phyloP scores from a whole-genome alignment of 2,888 invertebrate genomes.

The Caenorhabditis plicata region DNA sequence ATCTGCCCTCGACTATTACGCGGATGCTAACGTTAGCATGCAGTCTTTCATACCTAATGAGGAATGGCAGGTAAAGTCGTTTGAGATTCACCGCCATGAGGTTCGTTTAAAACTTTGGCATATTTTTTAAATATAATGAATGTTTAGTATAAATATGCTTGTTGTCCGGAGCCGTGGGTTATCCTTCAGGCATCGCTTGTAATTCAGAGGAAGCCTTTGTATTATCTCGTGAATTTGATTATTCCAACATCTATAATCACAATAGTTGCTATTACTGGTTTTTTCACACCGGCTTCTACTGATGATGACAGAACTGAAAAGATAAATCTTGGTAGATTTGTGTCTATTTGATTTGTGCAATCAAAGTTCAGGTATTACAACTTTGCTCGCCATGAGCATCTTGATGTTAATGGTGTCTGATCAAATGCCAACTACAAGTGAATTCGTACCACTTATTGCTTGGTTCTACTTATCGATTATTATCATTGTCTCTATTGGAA shows the following conservation, averaged over 20 bases:
- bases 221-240: constrained; percentile 66
- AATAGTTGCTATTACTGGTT: constrained; percentile 67
- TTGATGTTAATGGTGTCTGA: constrained; percentile 69
- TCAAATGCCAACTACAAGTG: constrained; percentile 67
- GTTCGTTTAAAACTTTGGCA: constrained; percentile 23
- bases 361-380: constrained; percentile 49
- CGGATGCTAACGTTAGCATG: constrained; percentile 49
- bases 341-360: too few species aligned
- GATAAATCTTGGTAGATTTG: constrained; percentile 63
- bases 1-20: constrained; percentile 62
- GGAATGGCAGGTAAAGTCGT: constrained; percentile 63
- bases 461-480: constrained; percentile 64
- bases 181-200: constrained; percentile 53
- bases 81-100: constrained; percentile 61
- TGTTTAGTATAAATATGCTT: constrained; percentile 63
- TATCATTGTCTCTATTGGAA: constrained; percentile 61
- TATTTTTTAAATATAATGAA: constrained; percentile 1
- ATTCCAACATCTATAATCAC: constrained; percentile 68
- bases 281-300: constrained; percentile 68
- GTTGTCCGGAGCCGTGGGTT: constrained; percentile 54
- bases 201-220: constrained; percentile 60
- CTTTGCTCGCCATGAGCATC: constrained; percentile 68
- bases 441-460: constrained; percentile 63
- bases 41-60: constrained; percentile 61
- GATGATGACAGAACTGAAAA: constrained; percentile 65